These are phyloP conservation scores for Nothura maculosa DNA, from an alignment of 2,797 vertebrate species.

Conservation along the genomic window DNA sequence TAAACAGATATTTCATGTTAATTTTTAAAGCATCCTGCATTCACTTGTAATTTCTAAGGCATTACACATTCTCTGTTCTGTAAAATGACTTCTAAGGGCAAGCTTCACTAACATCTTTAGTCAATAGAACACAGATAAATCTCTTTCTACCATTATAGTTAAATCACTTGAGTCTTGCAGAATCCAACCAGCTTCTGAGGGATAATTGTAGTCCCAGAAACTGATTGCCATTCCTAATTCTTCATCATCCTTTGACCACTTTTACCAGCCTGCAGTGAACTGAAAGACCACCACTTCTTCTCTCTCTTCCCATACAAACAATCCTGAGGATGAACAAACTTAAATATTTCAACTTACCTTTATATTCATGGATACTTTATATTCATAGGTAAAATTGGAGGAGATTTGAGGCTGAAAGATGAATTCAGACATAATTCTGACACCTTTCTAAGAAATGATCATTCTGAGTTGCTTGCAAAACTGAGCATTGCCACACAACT, in stretches of 20 bases:
- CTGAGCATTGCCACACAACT: background rate
- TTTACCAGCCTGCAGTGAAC: background rate
- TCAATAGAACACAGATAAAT: background rate
- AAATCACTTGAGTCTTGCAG: background rate
- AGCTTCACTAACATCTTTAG: background rate
- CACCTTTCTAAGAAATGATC: background rate
- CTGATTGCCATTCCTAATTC: background rate
- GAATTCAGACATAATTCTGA: background rate
- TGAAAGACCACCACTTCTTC: background rate
- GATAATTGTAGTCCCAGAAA: background rate
- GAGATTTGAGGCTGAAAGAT: background rate
- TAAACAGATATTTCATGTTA: background rate
- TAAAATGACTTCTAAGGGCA: background rate
- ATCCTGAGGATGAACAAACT: background rate
- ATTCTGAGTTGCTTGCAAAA: background rate
- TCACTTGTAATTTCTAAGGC: background rate
- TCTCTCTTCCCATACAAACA: background rate
- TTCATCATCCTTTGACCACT: background rate
- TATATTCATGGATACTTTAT: background rate
- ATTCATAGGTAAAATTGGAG: background rate
- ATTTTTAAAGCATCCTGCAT: conserved; percentile 3
- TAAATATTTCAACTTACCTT: background rate
- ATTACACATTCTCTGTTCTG: background rate
- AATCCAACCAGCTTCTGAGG: background rate
- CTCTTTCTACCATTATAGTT: background rate